Base-by-base conservation (phyloP, 2,113 vertebrate species). In the Catharus minimus region DNA sequence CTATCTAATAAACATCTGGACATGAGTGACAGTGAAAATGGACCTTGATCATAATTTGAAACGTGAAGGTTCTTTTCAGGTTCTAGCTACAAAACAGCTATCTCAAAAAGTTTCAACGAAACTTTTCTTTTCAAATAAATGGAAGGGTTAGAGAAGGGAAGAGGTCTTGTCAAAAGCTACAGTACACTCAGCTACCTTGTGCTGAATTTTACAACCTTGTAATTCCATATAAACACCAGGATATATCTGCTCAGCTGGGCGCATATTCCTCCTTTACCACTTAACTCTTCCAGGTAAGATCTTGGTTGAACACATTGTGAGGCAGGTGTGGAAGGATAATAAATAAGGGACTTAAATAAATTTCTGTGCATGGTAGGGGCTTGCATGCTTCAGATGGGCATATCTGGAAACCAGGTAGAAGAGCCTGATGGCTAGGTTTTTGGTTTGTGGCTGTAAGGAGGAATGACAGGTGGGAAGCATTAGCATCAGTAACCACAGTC, bases 391-490 rank as follows among this genome's bases (percentile, higher is more conserved):
- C 56, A 66, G 19, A 41, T 2, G 22, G 2, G 4, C 3, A 26
- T 44, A 46, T 26, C n/a, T 38, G 22, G 39, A 53, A 44, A 44
- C 6, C 10, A 71, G 18, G 13, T 67, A 21, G 15, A n/a, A 67
- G 43, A 58, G 7, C 9, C 5, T n/a, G 12, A 23, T 16, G 17
- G 10, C 4, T 62, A 47, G 8, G 9, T 1, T 56, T 90, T 41
- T 11, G 10, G 4, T 38, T 71, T 55, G 8, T 10, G 20, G 3
- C 4, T 55, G 26, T 33, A 24, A 73, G 53, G 12, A 22, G 46
- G 8, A 65, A 12, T 0, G 0, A 28, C 10, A 4, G 2, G 4
- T 28, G 14, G 27, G 21, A 66, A 82, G 2, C 2, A 1, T 8
- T 38, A n/a, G 21, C 1, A 2, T 15, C 43, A 82, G 30, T 57